phyloP scores from a whole-genome alignment of 2,888 invertebrate genomes.

The Troides aeacus region DNA sequence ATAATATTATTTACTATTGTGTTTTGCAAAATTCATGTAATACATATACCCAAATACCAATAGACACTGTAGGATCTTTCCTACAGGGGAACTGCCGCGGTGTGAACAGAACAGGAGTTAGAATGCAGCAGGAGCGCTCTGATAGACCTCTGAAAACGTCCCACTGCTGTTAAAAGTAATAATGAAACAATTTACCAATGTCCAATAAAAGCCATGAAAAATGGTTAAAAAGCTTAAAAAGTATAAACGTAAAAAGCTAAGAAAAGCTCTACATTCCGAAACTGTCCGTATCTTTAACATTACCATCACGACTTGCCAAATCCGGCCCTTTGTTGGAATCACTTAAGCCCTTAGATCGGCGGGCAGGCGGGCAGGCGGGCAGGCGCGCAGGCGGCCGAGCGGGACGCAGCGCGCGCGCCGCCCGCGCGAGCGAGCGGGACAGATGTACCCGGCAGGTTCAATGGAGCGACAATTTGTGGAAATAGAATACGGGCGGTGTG shows the following conservation, averaged over 20 bases:
- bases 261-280: slow-evolving; percentile 40
- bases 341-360: slow-evolving; percentile 45
- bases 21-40: too few relatives aligned
- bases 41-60: too few relatives aligned
- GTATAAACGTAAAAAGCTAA: slow-evolving; percentile 28
- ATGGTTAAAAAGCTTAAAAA: slow-evolving; percentile 23
- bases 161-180: too few relatives aligned
- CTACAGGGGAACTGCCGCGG: too few relatives aligned
- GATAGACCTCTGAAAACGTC: too few relatives aligned
- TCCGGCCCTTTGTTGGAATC: slow-evolving; percentile 52
- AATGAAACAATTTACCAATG: too few relatives aligned
- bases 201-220: too few relatives aligned
- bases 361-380: slow-evolving; percentile 32
- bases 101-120: too few relatives aligned
- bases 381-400: slow-evolving; percentile 30
- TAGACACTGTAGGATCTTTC: too few relatives aligned
- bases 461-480: slow-evolving; percentile 44
- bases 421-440: slow-evolving; percentile 37
- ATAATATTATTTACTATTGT: too few relatives aligned
- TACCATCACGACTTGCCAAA: slow-evolving; percentile 53
- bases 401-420: slow-evolving; percentile 33
- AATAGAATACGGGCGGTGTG: slow-evolving; percentile 49
- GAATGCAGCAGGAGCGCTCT: too few relatives aligned
- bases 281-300: slow-evolving; percentile 45
- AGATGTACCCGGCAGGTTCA: slow-evolving; percentile 33